phyloP scores from a whole-genome alignment of 2,888 invertebrate species.

The Xestia sexstrigata region DNA sequence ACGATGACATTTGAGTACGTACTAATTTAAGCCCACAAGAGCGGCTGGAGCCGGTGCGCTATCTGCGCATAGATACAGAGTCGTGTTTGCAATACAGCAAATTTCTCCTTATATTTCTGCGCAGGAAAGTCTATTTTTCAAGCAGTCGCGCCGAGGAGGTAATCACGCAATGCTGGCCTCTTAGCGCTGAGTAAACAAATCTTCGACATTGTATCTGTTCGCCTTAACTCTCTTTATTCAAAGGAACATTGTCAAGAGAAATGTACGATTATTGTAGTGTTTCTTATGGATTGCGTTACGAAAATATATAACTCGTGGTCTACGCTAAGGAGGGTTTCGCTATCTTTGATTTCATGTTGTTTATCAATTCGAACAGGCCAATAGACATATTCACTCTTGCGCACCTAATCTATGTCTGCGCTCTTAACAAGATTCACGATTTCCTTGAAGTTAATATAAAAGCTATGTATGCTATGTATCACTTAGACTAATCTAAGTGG shows the following conservation, averaged over 20 bases:
- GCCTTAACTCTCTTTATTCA: conserved; percentile 89
- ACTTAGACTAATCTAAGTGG: conserved; percentile 46
- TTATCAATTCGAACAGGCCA: conserved; percentile 86
- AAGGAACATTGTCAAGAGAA: conserved; percentile 90
- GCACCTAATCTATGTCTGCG: conserved; percentile 79
- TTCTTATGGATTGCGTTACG: conserved; percentile 89
- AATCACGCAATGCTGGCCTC: conserved; percentile 85
- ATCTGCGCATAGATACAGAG: conserved; percentile 80
- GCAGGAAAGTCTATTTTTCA: conserved; percentile 82
- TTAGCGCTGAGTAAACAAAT: conserved; percentile 87
- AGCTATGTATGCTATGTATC: no score
- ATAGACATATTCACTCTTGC: conserved; percentile 84
- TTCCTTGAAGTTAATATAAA: conserved; percentile 65
- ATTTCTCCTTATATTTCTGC: conserved; percentile 77
- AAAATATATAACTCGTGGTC: conserved; percentile 86
- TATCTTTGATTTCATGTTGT: conserved; percentile 87
- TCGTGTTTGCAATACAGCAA: conserved; percentile 68
- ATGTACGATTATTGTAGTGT: conserved; percentile 89
- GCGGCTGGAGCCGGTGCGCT: conserved; percentile 76
- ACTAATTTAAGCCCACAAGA: conserved; percentile 85
- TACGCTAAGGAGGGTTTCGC: conserved; percentile 83
- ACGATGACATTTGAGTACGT: conserved; percentile 87
- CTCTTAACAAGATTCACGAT: conserved; percentile 79
- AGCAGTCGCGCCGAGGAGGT: conserved; percentile 71
- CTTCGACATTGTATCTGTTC: conserved; percentile 89